Evolutionary conservation across 2,888 invertebrate species (phyloP), one percentile per base, ranked within the genome.

Genomic region (Caenorhabditis sp.): DNA sequence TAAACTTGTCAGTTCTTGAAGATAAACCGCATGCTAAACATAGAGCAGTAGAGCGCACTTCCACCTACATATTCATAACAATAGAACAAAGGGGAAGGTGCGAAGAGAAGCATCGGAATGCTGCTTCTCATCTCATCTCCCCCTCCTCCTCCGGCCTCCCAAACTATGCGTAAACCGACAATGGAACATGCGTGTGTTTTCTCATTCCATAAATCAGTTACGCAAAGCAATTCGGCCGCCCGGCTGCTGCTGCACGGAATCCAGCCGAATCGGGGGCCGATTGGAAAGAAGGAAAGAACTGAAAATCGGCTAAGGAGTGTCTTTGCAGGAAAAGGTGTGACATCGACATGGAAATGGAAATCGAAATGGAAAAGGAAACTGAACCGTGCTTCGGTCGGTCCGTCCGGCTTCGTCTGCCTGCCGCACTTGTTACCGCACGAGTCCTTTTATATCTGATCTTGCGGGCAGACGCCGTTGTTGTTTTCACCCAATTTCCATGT

Each of bases 141-240:
- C n/a, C n/a, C n/a, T n/a, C n/a, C n/a, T n/a, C n/a, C 32, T 32
- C 9, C 32, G 9, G 32, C 32, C 32, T 32, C 51, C 37, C 44
- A 56, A 69, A 58, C 58, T 69, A 69, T 68, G 24, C 56, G 68
- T 56, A 69, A 69, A 35, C 50, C 50, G 56, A 67, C 55, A 56
- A 67, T 55, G 20, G 67, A 67, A 67, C 70, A 35, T 51, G 61
- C 26, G 60, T 60, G 70, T n/a, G n/a, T n/a, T n/a, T 60, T 61
- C 64, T 35, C 53, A 72, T 72, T 55, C 72, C 62, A 72, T 72
- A 72, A 72, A 72, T 72, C 72, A 72, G 72, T 72, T 72, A 64
- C 64, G 64, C 44, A 71, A 71, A 55, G 40, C 32, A 40, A 47
- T 37, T 50, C 60, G n/a, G 58, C 60, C 69, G 69, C 69, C 69